Evolutionary conservation across 2,113 vertebrate species (phyloP), one percentile per base, ranked within the genome.

Genomic region (Chamaea fasciata): DNA sequence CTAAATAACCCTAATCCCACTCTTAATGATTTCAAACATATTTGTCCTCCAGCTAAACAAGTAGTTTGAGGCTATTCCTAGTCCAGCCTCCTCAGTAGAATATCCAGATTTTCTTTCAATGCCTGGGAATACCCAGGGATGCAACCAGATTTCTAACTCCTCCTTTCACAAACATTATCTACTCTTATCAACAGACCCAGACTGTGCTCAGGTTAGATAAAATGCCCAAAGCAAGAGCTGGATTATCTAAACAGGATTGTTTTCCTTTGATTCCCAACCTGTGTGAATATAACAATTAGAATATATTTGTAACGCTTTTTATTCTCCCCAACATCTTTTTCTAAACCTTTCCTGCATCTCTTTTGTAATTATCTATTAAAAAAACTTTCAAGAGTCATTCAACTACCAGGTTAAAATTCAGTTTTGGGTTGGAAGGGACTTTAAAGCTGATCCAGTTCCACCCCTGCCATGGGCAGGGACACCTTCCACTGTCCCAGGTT

Each of bases 1-100:
- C 47, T 31, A 67, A 70, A 65, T 33, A 70, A 42, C 39, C 18
- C 2, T 50, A 55, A 82, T 67, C 31, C 62, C 0, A 1, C 7
- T 37, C 16, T 21, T 55, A 49, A 13, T 33, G 46, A 62, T 65
- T 91, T 78, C n/a, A 75, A 62, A 70, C 26, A 15, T 31, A 37
- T 77, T 91, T 84, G 11, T 74, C 31, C 50, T 77, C 15, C 46
- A 93, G 70, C 49, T 87, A 63, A 94, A 77, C 9, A 91, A 69
- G 46, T 47, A 21, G 8, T 80, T 92, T 65, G 87, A 83, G 13
- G 17, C 22, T 87, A 11, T 31, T 84, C 39, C 23, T 85, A 26
- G 42, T 37, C 65, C 47, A 47, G 9, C 13, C 23, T 79, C 63
- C 46, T 57, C 1, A 1, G 33, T 13, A 67, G 69, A 79, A 55